Evolutionary conservation across 2,113 vertebrate genomes (phyloP).

Genomic region (Neogobius melanostomus): DNA sequence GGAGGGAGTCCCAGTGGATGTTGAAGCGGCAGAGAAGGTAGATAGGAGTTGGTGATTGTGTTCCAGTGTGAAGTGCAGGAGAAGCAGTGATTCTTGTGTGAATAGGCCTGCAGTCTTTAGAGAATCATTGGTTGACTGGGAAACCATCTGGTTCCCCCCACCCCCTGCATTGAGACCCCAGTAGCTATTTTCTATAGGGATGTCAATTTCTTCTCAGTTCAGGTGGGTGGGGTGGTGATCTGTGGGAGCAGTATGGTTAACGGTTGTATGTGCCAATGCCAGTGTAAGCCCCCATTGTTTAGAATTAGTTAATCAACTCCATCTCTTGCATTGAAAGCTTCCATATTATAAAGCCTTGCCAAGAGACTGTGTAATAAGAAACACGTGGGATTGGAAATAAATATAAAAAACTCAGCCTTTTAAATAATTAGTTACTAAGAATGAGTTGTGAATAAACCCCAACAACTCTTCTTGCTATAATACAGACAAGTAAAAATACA

Average conservation of each 20-base stretch:
- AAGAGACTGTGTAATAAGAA: constrained; percentile 51
- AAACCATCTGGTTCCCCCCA: constrained; percentile 66
- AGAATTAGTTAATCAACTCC: constrained; percentile 70
- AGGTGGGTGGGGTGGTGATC: constrained; percentile 12
- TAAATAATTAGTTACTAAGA: constrained; percentile 30
- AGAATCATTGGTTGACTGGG: constrained; percentile 58
- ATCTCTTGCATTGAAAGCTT: constrained; percentile 54
- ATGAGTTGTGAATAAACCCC: too few relatives aligned
- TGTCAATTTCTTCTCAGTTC: constrained; percentile 34
- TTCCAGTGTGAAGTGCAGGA: constrained; percentile 30
- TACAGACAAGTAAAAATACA: too few relatives aligned
- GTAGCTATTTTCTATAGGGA: constrained; percentile 54
- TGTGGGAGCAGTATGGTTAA: neutral
- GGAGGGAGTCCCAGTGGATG: constrained; percentile 71
- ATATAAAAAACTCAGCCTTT: constrained; percentile 25
- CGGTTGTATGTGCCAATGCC: constrained; percentile 32
- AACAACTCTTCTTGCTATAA: too few relatives aligned
- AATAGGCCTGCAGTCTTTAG: constrained; percentile 53
- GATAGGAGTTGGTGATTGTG: constrained; percentile 43
- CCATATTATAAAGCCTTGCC: constrained; percentile 53
- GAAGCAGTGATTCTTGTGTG: constrained; percentile 48
- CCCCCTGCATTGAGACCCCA: constrained; percentile 42
- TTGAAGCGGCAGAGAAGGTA: constrained; percentile 59
- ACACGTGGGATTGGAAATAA: constrained; percentile 14
- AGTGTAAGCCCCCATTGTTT: constrained; percentile 49